Conservation (phyloP, 1,140 invertebrate species). For the Onthophagus taurus region DNA sequence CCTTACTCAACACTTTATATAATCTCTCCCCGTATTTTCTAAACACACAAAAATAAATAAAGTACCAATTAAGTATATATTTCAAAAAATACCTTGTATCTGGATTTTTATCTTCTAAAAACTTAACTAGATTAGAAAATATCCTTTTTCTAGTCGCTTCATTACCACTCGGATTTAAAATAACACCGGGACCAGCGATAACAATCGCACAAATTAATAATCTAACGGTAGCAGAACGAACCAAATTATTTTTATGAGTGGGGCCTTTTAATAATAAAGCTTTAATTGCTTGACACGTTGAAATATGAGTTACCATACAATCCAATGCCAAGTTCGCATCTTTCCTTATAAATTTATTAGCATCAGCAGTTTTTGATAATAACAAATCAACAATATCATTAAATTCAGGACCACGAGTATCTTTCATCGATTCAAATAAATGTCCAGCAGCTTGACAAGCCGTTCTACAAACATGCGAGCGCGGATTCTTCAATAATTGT, state of each 20-base stretch:
- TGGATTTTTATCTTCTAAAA: constrained; percentile 30
- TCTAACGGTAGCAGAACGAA: constrained; percentile 27
- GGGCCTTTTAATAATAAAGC: constrained; percentile 34
- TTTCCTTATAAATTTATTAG: constrained; percentile 54
- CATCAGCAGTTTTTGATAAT: constrained; percentile 51
- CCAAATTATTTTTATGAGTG: constrained; percentile 33
- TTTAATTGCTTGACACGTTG: constrained; percentile 33
- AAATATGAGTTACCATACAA: constrained; percentile 46
- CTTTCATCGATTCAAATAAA: constrained; percentile 34
- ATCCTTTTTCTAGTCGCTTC: constrained; percentile 31
- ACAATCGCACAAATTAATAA: constrained; percentile 32
- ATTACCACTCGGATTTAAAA: constrained; percentile 26
- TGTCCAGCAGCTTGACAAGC: constrained; percentile 36
- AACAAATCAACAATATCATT: constrained; percentile 49
- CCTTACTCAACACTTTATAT: constrained; percentile 28
- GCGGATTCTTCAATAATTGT: constrained; percentile 30
- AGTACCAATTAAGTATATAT: background rate
- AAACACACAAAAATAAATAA: background rate
- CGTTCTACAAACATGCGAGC: constrained; percentile 35
- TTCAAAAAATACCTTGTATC: constrained; percentile 27
- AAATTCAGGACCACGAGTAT: constrained; percentile 42
- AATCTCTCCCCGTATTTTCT: constrained; percentile 33
- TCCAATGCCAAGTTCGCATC: constrained; percentile 52
- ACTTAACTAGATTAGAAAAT: constrained; percentile 27
- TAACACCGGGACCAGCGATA: constrained; percentile 23